Base-by-base conservation (phyloP, 2,888 invertebrate species). In the Stenchaetothrips biformis region DNA sequence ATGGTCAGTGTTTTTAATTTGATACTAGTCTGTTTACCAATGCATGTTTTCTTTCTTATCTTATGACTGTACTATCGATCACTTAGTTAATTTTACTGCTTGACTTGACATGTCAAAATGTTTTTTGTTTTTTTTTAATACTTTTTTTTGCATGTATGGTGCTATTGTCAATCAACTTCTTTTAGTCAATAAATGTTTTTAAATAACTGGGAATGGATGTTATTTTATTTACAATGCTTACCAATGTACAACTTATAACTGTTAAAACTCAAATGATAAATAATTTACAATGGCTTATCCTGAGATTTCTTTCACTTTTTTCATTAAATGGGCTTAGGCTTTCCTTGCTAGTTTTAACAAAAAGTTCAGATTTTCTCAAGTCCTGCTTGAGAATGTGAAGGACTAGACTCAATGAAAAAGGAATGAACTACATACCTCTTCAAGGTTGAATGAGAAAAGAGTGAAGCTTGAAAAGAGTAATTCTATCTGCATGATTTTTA, bases 361-460 rank as follows among this genome's bases (percentile, higher is more conserved):
- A 53, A 53, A 11, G 6, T 13, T 13, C 13, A 53, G 67, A 53
- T 74, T 21, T 74, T 21, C 67, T 25, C 67, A 74, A 74, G 67
- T 74, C 67, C 67, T 74, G 67, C 67, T 74, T 74, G 67, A 74
- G 67, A 74, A 74, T 37, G 11, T 74, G 67, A 74, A 25, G 67
- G 67, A 74, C 67, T 74, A 74, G 67, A 74, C 11, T 74, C 9
- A 21, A 53, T 9, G 18, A 53, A 13, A 53, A 53, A 53, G 18
- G 4, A 13, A 53, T 53, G 67, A n/a, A 67, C n/a, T 25, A 25
- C 21, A 7, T 25, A 25, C 11, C 11, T 74, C 11, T 74, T 25
- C 0, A 21, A 21, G 21, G 11, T 74, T 25, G 21, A 11, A n/a
- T 25, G 21, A 7, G 11, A 6, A 25, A 74, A 7, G 9, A 9